These are phyloP conservation scores for Drosophila dives DNA, from an alignment of 2,888 invertebrate genomes.

Conservation along the genomic window DNA sequence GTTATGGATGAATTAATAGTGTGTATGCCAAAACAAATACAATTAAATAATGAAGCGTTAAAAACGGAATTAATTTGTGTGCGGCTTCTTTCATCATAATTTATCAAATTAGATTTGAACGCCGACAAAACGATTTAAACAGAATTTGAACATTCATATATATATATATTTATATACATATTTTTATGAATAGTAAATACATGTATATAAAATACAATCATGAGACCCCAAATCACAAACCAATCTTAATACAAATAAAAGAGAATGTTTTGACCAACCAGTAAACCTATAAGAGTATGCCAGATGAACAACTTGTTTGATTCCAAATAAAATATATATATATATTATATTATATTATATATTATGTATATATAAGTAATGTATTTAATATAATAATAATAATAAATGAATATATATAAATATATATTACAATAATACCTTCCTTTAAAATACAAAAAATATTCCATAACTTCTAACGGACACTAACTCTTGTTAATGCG, in stretches of 20 bases:
- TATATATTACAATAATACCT: neutral
- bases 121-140: slow-evolving; percentile 58
- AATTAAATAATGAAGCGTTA: slow-evolving; percentile 75
- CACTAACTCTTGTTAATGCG: neutral
- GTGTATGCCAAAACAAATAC: slow-evolving; percentile 74
- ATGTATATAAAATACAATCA: slow-evolving; percentile 24
- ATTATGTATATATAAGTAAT: neutral
- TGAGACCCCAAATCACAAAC: neutral
- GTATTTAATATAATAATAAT: neutral
- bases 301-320: neutral
- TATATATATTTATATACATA: neutral
- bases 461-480: neutral
- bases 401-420: neutral
- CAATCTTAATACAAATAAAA: slow-evolving; percentile 15
- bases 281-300: neutral
- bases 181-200: slow-evolving; percentile 1
- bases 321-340: neutral
- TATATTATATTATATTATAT: neutral
- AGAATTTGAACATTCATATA: slow-evolving; percentile 11
- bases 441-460: neutral
- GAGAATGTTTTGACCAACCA: slow-evolving; percentile 12
- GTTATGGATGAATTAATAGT: slow-evolving; percentile 67
- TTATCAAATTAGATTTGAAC: slow-evolving; percentile 57
- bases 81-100: slow-evolving; percentile 64
- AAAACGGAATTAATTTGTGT: slow-evolving; percentile 71